Evolutionary conservation across 2,113 vertebrate genomes (phyloP), one percentile per base, ranked within the genome.

Genomic region (Scytalopus superciliaris): DNA sequence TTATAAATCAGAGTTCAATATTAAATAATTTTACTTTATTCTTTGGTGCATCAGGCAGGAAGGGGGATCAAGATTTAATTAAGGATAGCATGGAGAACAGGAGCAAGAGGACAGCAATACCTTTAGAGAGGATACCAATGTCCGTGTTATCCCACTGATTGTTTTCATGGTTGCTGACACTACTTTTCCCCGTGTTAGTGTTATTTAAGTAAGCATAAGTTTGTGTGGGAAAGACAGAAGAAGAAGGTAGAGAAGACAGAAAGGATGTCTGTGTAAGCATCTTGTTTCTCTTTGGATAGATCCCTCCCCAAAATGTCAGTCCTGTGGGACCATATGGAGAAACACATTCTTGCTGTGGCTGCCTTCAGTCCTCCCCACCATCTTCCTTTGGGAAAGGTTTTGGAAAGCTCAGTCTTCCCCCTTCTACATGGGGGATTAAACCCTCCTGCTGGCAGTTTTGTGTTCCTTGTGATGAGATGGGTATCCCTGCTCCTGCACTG

Each of bases 371-470:
- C 4, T 25, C 11, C 6, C 3, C 37, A 28, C 4, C 6, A 13
- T 64, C 24, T 70, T 75, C 52, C 53, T 64, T 16, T 40, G 44
- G 45, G 30, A 30, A 64, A 63, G 21, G 18, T 28, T 70, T 60
- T 42, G 6, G 73, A 52, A 75, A 62, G 25, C 21, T 75, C 2
- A 3, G 10, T 53, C 17, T n/a, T 69, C 1, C 12, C 16, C 8
- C 6, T 78, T 35, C 28, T 33, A 1, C 5, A 1, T 2, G 6
- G 10, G 18, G 42, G n/a, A 7, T 31, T 53, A 66, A 81, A 42
- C 0, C 10, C 11, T 21, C 60, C 33, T 27, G 28, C 31, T 24
- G 4, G 0, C 44, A 25, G 2, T 12, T 69, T n/a, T 40, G 24
- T 0, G 0, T 55, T 52, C 44, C 35, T 60, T 35, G 52, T 22